A percentile compares a stretch with the other conserved stretches of the same genome.
Evolutionary conservation across 2,888 invertebrate genomes (phyloP).

Genomic region (Drosophila gaucha): DNA sequence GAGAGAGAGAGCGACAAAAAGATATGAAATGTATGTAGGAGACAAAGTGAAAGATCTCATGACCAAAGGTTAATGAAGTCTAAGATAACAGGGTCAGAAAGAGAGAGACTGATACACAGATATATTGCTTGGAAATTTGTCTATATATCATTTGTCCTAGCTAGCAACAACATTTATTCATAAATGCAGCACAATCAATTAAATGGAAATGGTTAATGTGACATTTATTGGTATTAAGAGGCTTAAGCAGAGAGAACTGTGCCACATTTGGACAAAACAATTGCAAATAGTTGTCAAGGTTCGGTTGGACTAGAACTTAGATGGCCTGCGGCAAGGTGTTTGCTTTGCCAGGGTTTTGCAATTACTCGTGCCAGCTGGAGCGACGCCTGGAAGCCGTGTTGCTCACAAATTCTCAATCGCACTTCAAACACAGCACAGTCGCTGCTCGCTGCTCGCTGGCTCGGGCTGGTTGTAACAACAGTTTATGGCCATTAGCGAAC

Average conservation of each 20-base stretch:
- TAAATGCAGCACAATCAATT: not conserved
- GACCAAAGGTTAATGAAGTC: no score
- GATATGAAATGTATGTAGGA: no score
- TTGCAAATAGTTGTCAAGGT: conserved; percentile 36
- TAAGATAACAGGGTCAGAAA: no score
- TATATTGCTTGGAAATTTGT: no score
- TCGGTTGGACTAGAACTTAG: conserved; percentile 9
- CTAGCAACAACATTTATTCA: not conserved
- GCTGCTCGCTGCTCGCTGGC: no score
- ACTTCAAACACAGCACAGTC: conserved; percentile 56
- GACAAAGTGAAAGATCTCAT: no score
- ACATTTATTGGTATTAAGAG: not conserved
- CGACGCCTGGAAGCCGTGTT: conserved; percentile 3
- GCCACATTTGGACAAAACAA: conserved; percentile 18
- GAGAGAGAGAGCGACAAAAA: no score
- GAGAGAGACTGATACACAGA: no score
- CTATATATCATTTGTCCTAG: not conserved
- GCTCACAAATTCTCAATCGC: conserved; percentile 69
- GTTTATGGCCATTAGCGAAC: conserved; percentile 67
- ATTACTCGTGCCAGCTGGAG: conserved; percentile 21
- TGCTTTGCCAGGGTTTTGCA: conserved; percentile 32
- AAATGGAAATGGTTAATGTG: not conserved
- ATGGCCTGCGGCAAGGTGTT: conserved; percentile 43
- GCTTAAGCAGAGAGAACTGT: not conserved
- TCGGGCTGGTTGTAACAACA: conserved; percentile 47